phyloP scores from a whole-genome alignment of 2,797 vertebrate species.

The Falco naumanni region DNA sequence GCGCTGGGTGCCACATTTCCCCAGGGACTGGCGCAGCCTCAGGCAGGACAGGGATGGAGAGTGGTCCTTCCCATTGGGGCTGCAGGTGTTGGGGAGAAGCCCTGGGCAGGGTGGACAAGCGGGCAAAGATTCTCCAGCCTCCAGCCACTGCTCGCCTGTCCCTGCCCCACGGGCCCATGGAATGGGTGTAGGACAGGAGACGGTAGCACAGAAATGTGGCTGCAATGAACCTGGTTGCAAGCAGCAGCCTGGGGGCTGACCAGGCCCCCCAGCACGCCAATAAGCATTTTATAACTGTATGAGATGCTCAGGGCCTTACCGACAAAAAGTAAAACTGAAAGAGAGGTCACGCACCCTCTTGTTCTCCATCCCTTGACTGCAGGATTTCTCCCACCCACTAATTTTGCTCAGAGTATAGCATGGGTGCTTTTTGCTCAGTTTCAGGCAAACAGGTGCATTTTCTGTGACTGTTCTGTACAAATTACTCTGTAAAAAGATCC shows the following conservation, averaged over 20 bases:
- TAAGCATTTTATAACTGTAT: not conserved
- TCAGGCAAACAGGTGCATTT: not conserved
- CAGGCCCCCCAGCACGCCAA: rapidly evolving
- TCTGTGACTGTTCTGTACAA: not conserved
- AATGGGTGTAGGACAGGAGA: not conserved
- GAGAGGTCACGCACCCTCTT: not conserved
- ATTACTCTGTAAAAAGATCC: not conserved
- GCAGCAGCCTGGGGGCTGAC: not conserved
- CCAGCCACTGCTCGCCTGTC: not conserved
- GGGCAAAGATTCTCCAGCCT: not conserved
- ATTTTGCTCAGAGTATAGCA: not conserved
- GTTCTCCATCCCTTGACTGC: not conserved
- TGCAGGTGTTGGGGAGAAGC: not conserved
- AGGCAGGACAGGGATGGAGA: not conserved
- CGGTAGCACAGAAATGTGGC: not conserved
- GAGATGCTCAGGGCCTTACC: not conserved
- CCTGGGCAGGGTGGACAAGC: not conserved
- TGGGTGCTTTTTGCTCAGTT: not conserved
- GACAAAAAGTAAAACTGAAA: not conserved
- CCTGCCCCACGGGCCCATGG: not conserved
- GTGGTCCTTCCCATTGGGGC: not conserved
- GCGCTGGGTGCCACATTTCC: not conserved
- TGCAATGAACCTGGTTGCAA: not conserved
- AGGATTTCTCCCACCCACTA: not conserved
- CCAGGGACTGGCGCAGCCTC: not conserved